Evolutionary conservation across 2,113 vertebrate species (phyloP).

Genomic region (Vidua macroura): DNA sequence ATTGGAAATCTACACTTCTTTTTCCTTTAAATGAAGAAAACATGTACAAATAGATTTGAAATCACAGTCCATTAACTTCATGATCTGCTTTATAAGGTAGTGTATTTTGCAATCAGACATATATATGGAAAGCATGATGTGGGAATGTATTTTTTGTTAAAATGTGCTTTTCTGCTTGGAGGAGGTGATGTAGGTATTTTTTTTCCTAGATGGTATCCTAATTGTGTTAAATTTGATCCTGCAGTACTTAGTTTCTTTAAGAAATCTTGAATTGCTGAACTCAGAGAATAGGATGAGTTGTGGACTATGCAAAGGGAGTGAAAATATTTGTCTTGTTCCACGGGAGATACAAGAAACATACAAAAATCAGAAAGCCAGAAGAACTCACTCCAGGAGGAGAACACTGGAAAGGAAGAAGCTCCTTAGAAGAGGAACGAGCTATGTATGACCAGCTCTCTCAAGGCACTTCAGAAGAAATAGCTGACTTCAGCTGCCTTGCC

Average conservation of each 20-base stretch:
- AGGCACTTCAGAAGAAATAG: conserved; percentile 18
- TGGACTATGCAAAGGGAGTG: conserved; percentile 9
- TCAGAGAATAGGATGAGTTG: not conserved
- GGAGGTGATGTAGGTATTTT: not conserved
- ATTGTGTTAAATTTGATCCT: not conserved
- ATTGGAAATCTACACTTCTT: not conserved
- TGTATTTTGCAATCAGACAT: not conserved
- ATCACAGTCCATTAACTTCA: not conserved
- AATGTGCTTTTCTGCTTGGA: not conserved
- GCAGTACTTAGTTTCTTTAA: not conserved
- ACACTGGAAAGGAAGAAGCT: not conserved
- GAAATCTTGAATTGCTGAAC: not conserved
- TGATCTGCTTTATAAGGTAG: not conserved
- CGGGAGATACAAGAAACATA: not conserved
- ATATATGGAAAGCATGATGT: not conserved
- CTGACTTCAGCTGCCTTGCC: conserved; percentile 31
- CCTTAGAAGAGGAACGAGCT: not conserved
- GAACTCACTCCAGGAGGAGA: conserved; percentile 1
- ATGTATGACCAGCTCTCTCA: not conserved
- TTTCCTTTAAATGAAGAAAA: not conserved
- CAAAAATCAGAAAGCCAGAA: not conserved
- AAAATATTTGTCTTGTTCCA: not conserved
- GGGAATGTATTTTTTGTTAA: not conserved
- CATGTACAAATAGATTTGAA: not conserved
- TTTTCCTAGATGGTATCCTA: not conserved